These are phyloP conservation scores for Agrenia bidenticulata DNA, from an alignment of 2,888 invertebrate species.

Conservation along the genomic window DNA sequence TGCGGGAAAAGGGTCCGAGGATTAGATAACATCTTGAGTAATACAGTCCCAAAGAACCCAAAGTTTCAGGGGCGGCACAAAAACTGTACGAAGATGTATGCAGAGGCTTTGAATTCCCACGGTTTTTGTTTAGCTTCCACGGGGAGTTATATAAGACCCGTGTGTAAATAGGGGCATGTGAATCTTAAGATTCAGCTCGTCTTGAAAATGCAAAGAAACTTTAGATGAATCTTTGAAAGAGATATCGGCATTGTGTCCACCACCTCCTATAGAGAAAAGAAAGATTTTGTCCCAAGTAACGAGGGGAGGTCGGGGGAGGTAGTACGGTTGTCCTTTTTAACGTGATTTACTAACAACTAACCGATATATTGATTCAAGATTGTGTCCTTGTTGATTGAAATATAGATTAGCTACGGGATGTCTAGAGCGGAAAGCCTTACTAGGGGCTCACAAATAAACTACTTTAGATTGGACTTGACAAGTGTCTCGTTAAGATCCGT, in stretches of 20 bases:
- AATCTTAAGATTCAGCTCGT: too few species aligned
- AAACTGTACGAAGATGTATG: too few species aligned
- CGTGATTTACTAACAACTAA: slow-evolving; percentile 18
- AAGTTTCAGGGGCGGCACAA: too few species aligned
- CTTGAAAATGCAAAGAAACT: too few species aligned
- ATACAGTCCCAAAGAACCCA: too few species aligned
- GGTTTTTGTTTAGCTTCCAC: too few species aligned
- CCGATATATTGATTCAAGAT: slow-evolving; percentile 7
- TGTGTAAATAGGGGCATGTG: too few species aligned
- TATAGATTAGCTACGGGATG: slow-evolving; percentile 13
- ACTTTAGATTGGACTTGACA: slow-evolving; percentile 13
- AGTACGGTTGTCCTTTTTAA: slow-evolving; percentile 9
- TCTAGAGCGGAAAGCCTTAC: neutral
- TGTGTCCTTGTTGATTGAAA: slow-evolving; percentile 8
- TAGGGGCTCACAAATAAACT: neutral
- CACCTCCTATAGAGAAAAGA: too few species aligned
- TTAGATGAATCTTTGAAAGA: too few species aligned
- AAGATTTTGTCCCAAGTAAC: neutral
- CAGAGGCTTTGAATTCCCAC: too few species aligned
- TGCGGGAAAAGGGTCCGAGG: neutral
- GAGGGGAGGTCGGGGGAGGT: neutral
- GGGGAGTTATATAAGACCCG: too few species aligned
- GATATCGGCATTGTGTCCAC: too few species aligned
- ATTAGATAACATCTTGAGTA: neutral
- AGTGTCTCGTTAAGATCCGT: slow-evolving; percentile 16